Percentiles rank a stretch among this genome's conserved stretches.
phyloP scores from a whole-genome alignment of 2,888 invertebrate genomes.

The Tanytarsus gracilentus region DNA sequence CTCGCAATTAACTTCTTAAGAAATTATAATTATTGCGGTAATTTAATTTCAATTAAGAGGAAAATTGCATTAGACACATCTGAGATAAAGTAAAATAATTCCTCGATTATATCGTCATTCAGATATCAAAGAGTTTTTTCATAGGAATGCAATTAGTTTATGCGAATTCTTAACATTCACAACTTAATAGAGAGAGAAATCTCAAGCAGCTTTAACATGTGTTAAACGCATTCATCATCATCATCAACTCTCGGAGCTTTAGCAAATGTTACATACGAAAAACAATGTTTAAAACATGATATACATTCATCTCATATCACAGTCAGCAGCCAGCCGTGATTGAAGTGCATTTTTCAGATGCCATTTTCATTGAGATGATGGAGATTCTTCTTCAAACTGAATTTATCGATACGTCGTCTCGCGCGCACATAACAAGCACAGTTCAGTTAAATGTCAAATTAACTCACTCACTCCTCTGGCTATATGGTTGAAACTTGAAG shows the following conservation, averaged over 20 bases:
- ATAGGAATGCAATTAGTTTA: too few species aligned
- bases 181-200: too few species aligned
- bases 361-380: neutral
- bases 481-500: too few species aligned
- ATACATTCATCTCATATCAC: too few species aligned
- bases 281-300: neutral
- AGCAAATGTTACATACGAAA: neutral
- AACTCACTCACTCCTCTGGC: neutral
- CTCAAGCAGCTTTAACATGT: too few species aligned
- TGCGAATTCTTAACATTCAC: too few species aligned
- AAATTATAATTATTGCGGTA: neutral
- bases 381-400: neutral
- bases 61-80: neutral
- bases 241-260: neutral
- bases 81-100: too few species aligned
- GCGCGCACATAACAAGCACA: too few species aligned
- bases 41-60: neutral
- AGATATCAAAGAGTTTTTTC: too few species aligned
- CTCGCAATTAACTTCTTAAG: too few species aligned
- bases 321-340: too few species aligned
- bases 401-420: neutral
- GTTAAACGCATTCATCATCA: slow-evolving; percentile 1
- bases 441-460: slow-evolving; percentile 11
- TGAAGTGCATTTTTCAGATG: slow-evolving; percentile 4
- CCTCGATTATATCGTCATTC: too few species aligned